Conservation (phyloP, 30 jellyfish, hydroid and myxozoan genomes). For the Clytia hemisphaerica region DNA sequence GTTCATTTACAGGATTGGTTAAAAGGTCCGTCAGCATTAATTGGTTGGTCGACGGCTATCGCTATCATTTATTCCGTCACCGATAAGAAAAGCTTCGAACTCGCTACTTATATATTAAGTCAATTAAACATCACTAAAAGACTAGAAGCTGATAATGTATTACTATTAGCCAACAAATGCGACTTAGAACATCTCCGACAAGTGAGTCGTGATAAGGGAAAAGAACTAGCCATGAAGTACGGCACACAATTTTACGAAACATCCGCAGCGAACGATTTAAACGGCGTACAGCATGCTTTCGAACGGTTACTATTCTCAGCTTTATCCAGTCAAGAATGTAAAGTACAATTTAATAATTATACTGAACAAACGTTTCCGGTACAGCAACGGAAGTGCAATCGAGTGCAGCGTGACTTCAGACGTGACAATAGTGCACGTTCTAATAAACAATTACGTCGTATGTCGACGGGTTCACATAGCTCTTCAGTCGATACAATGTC, state of each 20-base stretch:
- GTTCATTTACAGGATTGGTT: slow-evolving; percentile 57
- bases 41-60: slow-evolving; percentile 84
- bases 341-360: slow-evolving; percentile 10
- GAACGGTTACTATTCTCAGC: slow-evolving; percentile 54
- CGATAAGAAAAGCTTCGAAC: slow-evolving; percentile 53
- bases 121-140: slow-evolving; percentile 50
- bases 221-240: slow-evolving; percentile 59
- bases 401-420: slow-evolving; percentile 5
- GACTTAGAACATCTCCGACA: slow-evolving; percentile 69
- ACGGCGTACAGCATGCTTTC: slow-evolving; percentile 55
- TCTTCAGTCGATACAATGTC: slow-evolving; percentile 16
- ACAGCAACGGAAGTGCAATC: neutral
- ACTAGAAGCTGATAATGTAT: slow-evolving; percentile 41
- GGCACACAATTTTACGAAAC: slow-evolving; percentile 74
- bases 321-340: slow-evolving; percentile 38
- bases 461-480: slow-evolving; percentile 40
- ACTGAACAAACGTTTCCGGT: neutral
- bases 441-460: neutral
- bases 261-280: slow-evolving; percentile 86
- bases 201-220: slow-evolving; percentile 60
- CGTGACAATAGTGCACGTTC: neutral
- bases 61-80: slow-evolving; percentile 77
- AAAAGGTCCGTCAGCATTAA: slow-evolving; percentile 63
- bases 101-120: slow-evolving; percentile 52
- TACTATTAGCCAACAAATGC: slow-evolving; percentile 71